These are phyloP conservation scores for Syngnathus rostellatus DNA, from an alignment of 2,797 vertebrate genomes.

Conservation along the genomic window DNA sequence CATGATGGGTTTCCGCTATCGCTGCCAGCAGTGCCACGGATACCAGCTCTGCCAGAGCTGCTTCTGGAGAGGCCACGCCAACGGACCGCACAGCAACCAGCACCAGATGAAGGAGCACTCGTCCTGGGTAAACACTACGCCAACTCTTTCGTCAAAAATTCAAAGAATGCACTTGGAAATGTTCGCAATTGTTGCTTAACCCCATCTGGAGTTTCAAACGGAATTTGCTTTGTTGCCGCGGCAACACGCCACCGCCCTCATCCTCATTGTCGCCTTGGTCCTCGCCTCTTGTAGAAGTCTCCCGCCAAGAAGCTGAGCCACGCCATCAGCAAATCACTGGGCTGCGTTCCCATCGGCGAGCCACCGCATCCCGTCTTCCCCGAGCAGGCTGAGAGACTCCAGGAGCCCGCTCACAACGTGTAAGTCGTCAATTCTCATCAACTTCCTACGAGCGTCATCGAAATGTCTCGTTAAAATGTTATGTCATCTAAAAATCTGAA, in stretches of 20 bases:
- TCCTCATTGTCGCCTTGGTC: background rate
- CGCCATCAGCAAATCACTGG: conserved; percentile 93
- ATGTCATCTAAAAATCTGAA: too few relatives aligned
- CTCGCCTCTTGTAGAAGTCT: conserved; percentile 77
- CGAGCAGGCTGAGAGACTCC: conserved; percentile 89
- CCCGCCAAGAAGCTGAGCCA: conserved; percentile 99
- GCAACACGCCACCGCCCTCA: conserved; percentile 15
- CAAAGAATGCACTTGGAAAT: background rate
- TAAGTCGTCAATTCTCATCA: conserved; percentile 62
- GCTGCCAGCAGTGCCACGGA: conserved; percentile 98
- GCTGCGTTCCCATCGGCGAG: conserved; percentile 90
- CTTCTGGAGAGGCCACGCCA: conserved; percentile 95
- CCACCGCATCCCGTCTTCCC: conserved; percentile 88
- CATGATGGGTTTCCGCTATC: conserved; percentile 98
- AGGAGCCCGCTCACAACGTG: conserved; percentile 87
- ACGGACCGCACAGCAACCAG: conserved; percentile 94
- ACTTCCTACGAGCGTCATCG: background rate
- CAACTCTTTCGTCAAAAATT: background rate
- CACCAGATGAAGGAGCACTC: conserved; percentile 99
- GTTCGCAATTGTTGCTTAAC: background rate
- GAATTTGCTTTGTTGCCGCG: background rate
- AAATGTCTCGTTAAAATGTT: conserved; percentile 1
- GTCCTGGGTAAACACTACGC: conserved; percentile 75
- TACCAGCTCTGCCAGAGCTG: conserved; percentile 98
- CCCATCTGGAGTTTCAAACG: background rate